Percentiles rank a stretch among this genome's conserved stretches.
Evolutionary conservation across 2,888 invertebrate genomes (phyloP).

Genomic region (Acronicta aceris): DNA sequence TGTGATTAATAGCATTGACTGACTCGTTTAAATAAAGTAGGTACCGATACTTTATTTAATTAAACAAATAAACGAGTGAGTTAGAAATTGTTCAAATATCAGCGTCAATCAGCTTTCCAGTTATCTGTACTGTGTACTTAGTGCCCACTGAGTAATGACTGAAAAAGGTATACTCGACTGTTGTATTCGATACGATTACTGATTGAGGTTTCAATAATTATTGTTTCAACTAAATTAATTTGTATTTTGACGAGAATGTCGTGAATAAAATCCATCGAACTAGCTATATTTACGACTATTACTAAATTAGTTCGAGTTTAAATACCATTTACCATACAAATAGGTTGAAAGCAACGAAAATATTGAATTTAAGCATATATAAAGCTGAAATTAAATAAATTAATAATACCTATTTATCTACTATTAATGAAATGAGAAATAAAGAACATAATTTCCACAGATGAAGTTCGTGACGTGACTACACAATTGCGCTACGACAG

Average conservation of each 20-base stretch:
- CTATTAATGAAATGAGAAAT: background rate
- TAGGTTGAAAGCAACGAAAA: too few species aligned
- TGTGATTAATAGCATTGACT: background rate
- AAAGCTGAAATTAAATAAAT: too few species aligned
- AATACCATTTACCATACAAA: too few species aligned
- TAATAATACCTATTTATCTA: too few species aligned
- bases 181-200: background rate
- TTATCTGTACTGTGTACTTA: slow-evolving; percentile 28
- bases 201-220: too few species aligned
- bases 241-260: too few species aligned
- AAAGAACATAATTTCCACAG: background rate
- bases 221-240: too few species aligned
- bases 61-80: slow-evolving; percentile 23
- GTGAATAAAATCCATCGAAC: too few species aligned
- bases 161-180: slow-evolving; percentile 40
- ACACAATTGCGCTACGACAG: slow-evolving; percentile 29
- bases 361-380: too few species aligned
- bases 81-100: slow-evolving; percentile 29
- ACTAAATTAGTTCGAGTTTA: background rate
- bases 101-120: slow-evolving; percentile 8
- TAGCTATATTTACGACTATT: too few species aligned
- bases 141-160: slow-evolving; percentile 29
- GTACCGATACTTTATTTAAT: slow-evolving; percentile 21
- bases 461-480: background rate
- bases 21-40: background rate